Base-by-base conservation (phyloP, 2,888 invertebrate species). In the Synergus laeviventris region DNA sequence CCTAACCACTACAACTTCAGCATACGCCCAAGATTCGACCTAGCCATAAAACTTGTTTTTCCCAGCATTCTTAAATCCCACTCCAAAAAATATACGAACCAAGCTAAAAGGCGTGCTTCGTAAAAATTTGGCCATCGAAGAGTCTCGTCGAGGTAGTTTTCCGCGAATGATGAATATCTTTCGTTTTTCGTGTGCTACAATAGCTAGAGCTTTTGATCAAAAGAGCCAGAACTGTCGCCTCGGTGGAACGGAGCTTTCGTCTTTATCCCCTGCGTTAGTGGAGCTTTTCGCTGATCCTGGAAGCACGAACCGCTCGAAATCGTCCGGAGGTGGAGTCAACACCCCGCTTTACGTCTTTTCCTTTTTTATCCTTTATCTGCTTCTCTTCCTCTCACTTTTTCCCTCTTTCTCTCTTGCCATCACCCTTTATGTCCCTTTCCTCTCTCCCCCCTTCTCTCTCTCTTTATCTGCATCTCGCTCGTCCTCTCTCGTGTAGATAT, bases 281-380 rank as follows among this genome's bases (percentile, higher is more conserved):
- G 82, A 84, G 87, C 87, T 88, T 88, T 87, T 80, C 85, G 83
- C 83, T 86, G 87, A 88, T 88, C 87, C 86, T 86, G 84, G 85
- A 86, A 86, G 88, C 85, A 85, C 85, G 87, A 85, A 85, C 85
- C 82, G 86, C 85, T 83, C 78, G 78, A 83, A 84, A 82, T 83
- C 82, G 82, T 84, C 81, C 82, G 77, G 79, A 82, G 76, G 62
- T 73, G 78, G 79, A 77, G 77, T 80, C 78, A 80, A 80, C 77
- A 79, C 79, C 75, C 76, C 70, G 79, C 76, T 77, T 78, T 75
- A 76, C 74, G 76, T 81, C 76, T 74, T 64, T 66, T 62, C 12
- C 77, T 76, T 70, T 70, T 70, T 70, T 49, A n/a, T 31, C 45
- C 70, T 49, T 49, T 24, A 56, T 56, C 61, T 60, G 38, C 21